Base-by-base conservation (phyloP, 2,113 vertebrate species). In the Apodemus speciosus region DNA sequence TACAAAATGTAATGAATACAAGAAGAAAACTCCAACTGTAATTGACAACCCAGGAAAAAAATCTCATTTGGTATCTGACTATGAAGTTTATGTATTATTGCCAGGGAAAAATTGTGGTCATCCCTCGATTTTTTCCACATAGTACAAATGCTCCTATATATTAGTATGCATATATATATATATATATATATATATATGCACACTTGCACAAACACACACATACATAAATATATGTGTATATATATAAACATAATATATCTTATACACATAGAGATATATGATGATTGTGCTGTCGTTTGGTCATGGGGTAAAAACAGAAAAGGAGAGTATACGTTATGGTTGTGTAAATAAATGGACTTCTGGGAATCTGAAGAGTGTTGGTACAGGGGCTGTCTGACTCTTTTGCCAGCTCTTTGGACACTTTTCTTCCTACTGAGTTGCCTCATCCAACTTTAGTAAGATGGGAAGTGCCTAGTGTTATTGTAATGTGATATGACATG, bases 321-420 rank as follows among this genome's bases (percentile, higher is more conserved):
- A 38, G 6, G 15, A 49, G 5, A 2, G 3, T 14, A n/a, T 20
- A 35, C 0, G 2, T n/a, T n/a, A 69, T 20, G 1, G 7, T 69
- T n/a, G 7, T 18, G 13, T n/a, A 69, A 15, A 4, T n/a, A n/a
- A n/a, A n/a, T n/a, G n/a, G n/a, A n/a, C 35, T 69, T 18, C 35
- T 16, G 5, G 68, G 16, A 69, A 69, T 69, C 16, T 6, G 0
- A n/a, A n/a, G 66, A 35, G 18, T 69, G 16, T 20, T n/a, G 35
- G 16, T 20, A n/a, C 35, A 9, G 2, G 35, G 35, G 15, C 35
- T 69, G 68, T 18, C 35, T 69, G 35, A 69, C 4, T 16, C 35
- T 69, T n/a, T 69, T n/a, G 68, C 35, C 68, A n/a, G 5, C 30
- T 69, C 2, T n/a, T n/a, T 6, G 16, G 35, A 69, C 7, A 7